Conservation (phyloP, 2,888 invertebrate species). For the Deroplatys truncata region DNA sequence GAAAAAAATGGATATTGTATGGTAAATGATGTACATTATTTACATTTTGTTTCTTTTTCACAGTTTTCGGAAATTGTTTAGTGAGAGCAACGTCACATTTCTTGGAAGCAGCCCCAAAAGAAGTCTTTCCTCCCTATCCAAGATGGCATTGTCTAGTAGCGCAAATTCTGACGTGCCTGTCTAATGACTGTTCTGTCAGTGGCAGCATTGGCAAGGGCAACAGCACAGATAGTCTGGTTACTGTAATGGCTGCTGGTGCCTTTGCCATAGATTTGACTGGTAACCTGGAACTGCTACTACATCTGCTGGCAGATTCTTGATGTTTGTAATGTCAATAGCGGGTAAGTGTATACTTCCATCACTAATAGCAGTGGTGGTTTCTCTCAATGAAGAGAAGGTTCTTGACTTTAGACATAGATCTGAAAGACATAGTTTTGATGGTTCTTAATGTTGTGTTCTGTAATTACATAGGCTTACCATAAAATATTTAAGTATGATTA, state of each 20-base stretch:
- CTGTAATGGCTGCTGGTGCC: not conserved
- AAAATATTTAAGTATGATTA: not conserved
- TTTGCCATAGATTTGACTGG: conserved; percentile 15
- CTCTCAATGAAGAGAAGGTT: not conserved
- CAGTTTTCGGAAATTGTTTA: conserved; percentile 88
- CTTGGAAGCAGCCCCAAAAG: conserved; percentile 71
- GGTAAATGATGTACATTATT: no score
- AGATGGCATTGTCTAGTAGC: conserved; percentile 58
- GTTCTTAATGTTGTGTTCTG: not conserved
- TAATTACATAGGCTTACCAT: not conserved
- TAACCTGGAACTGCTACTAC: conserved; percentile 7
- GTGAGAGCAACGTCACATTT: conserved; percentile 61
- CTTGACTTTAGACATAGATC: not conserved
- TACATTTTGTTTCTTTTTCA: not conserved
- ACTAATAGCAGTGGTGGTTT: not conserved
- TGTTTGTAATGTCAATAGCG: not conserved
- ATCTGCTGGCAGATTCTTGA: conserved; percentile 2
- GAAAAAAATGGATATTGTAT: no score
- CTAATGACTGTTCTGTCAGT: conserved; percentile 18
- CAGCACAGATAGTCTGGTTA: not conserved
- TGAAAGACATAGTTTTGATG: not conserved
- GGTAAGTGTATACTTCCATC: not conserved
- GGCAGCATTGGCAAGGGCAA: not conserved
- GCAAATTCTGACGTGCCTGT: conserved; percentile 28
- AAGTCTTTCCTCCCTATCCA: conserved; percentile 73